Conservation (phyloP, 2,113 vertebrate species). For the Mohoua ochrocephala region DNA sequence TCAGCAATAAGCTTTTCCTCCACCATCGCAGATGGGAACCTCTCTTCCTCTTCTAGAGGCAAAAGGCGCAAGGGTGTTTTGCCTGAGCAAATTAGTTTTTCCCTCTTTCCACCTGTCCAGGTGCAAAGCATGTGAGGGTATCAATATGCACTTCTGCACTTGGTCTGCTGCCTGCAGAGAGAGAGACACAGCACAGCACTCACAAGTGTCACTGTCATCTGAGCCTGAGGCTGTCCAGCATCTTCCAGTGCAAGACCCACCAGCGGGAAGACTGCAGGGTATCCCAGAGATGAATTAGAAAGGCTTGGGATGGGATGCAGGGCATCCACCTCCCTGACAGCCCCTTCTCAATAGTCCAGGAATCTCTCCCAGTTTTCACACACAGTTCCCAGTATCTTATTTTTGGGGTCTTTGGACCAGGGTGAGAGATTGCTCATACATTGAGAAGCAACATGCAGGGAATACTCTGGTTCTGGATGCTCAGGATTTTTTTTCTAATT, state of each 20-base stretch:
- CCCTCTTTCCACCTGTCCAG: neutral
- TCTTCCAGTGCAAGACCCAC: neutral
- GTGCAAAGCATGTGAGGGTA: neutral
- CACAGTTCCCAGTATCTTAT: rapidly evolving
- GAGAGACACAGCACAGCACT: neutral
- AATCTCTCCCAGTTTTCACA: neutral
- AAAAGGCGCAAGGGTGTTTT: neutral
- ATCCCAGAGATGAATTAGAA: neutral
- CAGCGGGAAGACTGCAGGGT: neutral
- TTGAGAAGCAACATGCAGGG: rapidly evolving
- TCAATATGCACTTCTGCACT: neutral
- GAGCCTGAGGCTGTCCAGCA: neutral
- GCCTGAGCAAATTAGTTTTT: neutral
- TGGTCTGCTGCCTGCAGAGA: neutral
- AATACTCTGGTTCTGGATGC: rapidly evolving
- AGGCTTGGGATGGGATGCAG: neutral
- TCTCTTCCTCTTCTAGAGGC: neutral
- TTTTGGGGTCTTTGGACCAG: neutral
- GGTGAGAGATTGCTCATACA: rapidly evolving
- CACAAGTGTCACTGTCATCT: rapidly evolving
- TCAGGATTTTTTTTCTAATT: neutral
- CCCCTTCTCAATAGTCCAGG: neutral
- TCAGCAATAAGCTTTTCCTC: neutral
- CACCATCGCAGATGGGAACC: neutral
- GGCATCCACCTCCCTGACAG: neutral